Base-by-base conservation (phyloP, 2,797 vertebrate species). In the Manis pentadactyla region DNA sequence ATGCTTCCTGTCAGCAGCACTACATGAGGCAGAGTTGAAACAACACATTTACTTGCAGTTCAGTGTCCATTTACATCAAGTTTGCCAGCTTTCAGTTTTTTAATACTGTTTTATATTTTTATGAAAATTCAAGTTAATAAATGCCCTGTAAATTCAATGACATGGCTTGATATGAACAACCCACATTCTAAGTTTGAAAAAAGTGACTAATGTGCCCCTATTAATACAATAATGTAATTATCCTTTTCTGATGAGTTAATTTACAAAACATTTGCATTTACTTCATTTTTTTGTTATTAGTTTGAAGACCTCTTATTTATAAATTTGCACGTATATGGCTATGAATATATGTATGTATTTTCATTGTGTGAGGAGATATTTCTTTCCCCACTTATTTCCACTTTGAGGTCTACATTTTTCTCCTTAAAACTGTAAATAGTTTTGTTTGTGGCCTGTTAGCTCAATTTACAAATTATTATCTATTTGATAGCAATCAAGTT, bases 1-100 rank as follows among this genome's bases (percentile, higher is more conserved):
- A 97, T 97, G 97, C 90, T 96, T 98, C 96, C 97, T 98, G 98
- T 98, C 98, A 98, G 98, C 95, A 96, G 66, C 55, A 95, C 97
- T 97, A 92, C 97, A 97, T 94, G 89, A 97, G 97, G 96, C 98
- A 97, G 97, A 98, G 97, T 98, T 98, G 98, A 98, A 97, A 97
- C 94, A 98, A 97, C 94, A 98, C 37, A 77, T 98, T 98, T 97
- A 96, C 98, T 98, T 98, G 97, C 97, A 98, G 97, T 98, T 98
- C 98, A 95, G 94, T 88, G 94, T 97, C 96, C 96, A 96, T 97
- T 98, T 98, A 98, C 98, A 98, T 98, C 97, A 98, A 98, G 97
- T 97, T 97, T 98, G 98, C 97, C 97, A 98, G 97, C 96, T 98
- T 98, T 98, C 97, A 97, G 93, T 98, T 97, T 98, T 98, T 97